A percentile compares a stretch with the other conserved stretches of the same genome.
phyloP scores from a whole-genome alignment of 35 echinoderm and acorn worm species.

The Stichopus chloronotus region DNA sequence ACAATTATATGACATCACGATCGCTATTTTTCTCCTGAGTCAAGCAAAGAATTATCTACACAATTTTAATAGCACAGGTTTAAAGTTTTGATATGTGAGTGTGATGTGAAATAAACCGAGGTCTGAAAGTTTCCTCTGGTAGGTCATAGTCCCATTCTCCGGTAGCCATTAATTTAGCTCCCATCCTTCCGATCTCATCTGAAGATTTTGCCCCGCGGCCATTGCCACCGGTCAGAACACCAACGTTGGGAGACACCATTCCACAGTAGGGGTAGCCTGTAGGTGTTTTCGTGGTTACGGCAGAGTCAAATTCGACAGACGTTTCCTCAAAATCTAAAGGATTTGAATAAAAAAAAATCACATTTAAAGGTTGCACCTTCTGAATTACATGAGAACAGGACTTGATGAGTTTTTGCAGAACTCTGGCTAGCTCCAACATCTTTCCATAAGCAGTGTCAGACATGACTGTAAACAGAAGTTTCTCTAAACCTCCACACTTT shows the following conservation, averaged over 20 bases:
- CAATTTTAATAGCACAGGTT: not conserved
- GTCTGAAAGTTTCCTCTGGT: slow-evolving; percentile 51
- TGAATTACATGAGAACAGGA: too few relatives aligned
- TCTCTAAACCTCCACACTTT: too few relatives aligned
- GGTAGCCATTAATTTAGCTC: slow-evolving; percentile 52
- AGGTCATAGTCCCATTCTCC: slow-evolving; percentile 67
- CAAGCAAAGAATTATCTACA: too few relatives aligned
- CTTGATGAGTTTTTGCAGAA: too few relatives aligned
- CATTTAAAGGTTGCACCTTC: not conserved
- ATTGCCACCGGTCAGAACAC: slow-evolving; percentile 60
- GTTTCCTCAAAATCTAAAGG: slow-evolving; percentile 45
- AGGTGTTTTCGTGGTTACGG: slow-evolving; percentile 48
- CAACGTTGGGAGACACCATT: slow-evolving; percentile 65
- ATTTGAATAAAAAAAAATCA: not conserved
- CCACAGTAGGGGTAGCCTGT: slow-evolving; percentile 60
- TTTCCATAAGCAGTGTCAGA: too few relatives aligned
- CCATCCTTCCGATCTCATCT: slow-evolving; percentile 71
- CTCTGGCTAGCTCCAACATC: too few relatives aligned
- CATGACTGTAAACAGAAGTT: too few relatives aligned
- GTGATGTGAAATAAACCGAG: not conserved
- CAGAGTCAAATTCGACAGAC: slow-evolving; percentile 43
- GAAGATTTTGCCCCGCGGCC: slow-evolving; percentile 66
- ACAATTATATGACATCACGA: too few relatives aligned
- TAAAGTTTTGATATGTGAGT: not conserved
- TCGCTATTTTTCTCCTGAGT: too few relatives aligned